Evolutionary conservation across 2,888 invertebrate genomes (phyloP).

Genomic region (Encarsia formosa): DNA sequence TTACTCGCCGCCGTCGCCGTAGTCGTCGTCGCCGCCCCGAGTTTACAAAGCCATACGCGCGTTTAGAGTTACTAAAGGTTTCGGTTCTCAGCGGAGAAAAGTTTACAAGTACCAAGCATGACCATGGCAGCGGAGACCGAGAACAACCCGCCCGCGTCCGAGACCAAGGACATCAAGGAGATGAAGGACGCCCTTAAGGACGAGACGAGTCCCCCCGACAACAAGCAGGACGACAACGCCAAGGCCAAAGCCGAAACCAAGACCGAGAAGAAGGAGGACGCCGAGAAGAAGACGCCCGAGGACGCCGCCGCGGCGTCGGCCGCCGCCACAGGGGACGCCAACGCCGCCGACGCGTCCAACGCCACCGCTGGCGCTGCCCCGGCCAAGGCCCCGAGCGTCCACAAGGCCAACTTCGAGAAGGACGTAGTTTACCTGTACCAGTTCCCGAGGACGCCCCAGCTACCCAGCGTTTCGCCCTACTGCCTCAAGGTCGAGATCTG

Average conservation of each 20-base stretch:
- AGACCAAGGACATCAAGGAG: constrained; percentile 58
- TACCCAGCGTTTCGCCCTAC: constrained; percentile 88
- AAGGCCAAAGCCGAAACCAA: constrained; percentile 47
- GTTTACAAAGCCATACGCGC: too few relatives aligned
- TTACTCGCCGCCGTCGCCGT: not conserved
- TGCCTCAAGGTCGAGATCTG: constrained; percentile 95
- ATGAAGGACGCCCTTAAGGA: constrained; percentile 55
- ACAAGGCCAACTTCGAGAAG: constrained; percentile 84
- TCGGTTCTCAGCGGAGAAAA: too few relatives aligned
- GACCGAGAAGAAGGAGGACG: constrained; percentile 39
- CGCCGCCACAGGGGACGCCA: constrained; percentile 52
- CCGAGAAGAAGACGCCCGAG: constrained; percentile 39
- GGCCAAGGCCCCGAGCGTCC: constrained; percentile 71
- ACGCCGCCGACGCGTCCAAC: constrained; percentile 48
- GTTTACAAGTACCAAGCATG: too few relatives aligned
- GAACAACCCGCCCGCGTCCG: constrained; percentile 65
- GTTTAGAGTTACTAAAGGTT: too few relatives aligned
- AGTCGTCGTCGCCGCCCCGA: not conserved
- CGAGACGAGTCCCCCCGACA: constrained; percentile 45
- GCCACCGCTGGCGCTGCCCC: constrained; percentile 52
- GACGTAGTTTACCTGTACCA: constrained; percentile 93
- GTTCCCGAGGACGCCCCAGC: constrained; percentile 82
- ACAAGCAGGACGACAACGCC: constrained; percentile 42
- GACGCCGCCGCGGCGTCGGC: constrained; percentile 48
- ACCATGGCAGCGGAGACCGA: constrained; percentile 76